Conservation (phyloP, 2,888 invertebrate genomes). For the Drosophila demipolita region DNA sequence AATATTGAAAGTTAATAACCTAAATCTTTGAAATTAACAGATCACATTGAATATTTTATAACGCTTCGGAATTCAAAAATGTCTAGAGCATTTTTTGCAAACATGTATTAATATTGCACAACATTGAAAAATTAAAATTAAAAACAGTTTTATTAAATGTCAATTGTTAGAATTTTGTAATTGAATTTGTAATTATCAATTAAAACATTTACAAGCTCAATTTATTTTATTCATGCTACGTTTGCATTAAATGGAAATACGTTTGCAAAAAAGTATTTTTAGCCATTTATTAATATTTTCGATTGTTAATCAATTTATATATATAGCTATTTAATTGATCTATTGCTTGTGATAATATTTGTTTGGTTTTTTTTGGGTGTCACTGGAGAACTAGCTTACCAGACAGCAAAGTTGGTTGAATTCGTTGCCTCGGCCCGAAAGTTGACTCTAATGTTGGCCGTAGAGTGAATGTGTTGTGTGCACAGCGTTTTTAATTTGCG, state of each 20-base stretch:
- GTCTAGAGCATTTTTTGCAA: neutral
- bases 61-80: neutral
- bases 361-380: neutral
- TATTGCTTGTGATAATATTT: neutral
- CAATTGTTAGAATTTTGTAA: neutral
- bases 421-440: conserved; percentile 48
- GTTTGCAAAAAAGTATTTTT: neutral
- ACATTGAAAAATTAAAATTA: neutral
- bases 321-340: neutral
- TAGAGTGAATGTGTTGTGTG: neutral
- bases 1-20: too few species aligned
- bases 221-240: neutral
- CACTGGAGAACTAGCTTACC: conserved; percentile 52
- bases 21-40: neutral
- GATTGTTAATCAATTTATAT: neutral
- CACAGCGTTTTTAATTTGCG: conserved; percentile 42
- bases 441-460: conserved; percentile 15
- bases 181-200: neutral
- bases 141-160: too few species aligned
- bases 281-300: neutral
- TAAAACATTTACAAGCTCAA: neutral
- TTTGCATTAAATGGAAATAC: too few species aligned
- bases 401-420: conserved; percentile 59
- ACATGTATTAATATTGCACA: neutral
- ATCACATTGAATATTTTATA: neutral